Conservation (phyloP, 2,888 invertebrate genomes). For the Erebia ligea region DNA sequence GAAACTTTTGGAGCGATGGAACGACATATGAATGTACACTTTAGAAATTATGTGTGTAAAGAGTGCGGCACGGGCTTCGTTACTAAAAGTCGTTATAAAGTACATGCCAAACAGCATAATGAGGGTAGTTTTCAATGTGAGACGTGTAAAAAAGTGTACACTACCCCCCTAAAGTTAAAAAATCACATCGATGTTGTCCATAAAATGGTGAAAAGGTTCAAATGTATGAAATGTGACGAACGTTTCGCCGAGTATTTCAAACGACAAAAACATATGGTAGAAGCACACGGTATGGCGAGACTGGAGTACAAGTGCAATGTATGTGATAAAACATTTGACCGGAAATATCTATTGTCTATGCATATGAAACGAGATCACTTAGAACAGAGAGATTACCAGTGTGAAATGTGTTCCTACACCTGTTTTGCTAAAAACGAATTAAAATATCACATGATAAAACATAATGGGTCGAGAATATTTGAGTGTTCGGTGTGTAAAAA, state of each 20-base stretch:
- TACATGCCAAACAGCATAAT: constrained; percentile 60
- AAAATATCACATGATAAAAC: constrained; percentile 60
- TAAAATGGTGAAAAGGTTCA: constrained; percentile 46
- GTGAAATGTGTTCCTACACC: constrained; percentile 47
- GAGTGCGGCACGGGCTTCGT: constrained; percentile 69
- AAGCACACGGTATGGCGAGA: constrained; percentile 39
- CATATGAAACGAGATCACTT: constrained; percentile 44
- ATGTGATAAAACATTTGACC: constrained; percentile 44
- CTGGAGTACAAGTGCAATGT: constrained; percentile 41
- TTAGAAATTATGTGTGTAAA: constrained; percentile 65
- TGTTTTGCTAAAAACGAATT: constrained; percentile 59
- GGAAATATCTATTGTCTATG: constrained; percentile 33
- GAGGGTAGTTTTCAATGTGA: constrained; percentile 59
- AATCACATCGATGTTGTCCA: constrained; percentile 63
- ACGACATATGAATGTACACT: constrained; percentile 71
- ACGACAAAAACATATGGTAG: constrained; percentile 42
- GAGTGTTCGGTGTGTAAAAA: constrained; percentile 60
- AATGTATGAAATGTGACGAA: constrained; percentile 45
- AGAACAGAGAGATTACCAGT: constrained; percentile 41
- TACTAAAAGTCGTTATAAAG: constrained; percentile 63
- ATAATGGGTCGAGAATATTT: constrained; percentile 56
- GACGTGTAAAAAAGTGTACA: constrained; percentile 60
- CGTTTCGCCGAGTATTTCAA: constrained; percentile 42
- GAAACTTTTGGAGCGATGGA: constrained; percentile 72
- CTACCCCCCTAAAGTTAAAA: constrained; percentile 59